Base-by-base conservation (phyloP, 2,113 vertebrate species). In the Colinus virginianus region DNA sequence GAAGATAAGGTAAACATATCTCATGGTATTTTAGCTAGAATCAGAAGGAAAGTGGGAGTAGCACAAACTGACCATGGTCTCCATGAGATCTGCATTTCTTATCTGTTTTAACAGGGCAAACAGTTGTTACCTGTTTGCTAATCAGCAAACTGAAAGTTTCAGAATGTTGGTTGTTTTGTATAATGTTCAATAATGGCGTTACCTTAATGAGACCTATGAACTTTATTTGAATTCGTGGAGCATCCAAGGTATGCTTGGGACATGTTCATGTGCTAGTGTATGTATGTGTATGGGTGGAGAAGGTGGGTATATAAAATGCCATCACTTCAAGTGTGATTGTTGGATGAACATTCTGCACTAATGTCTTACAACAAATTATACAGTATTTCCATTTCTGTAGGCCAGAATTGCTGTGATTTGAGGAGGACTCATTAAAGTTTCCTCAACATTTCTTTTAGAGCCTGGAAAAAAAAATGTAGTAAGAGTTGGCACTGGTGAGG, bases 1-100 rank as follows among this genome's bases (percentile, higher is more conserved):
- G 99, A 99, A 61, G 99, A 99, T 93, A 99, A 99, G 98, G 99
- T 99, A 98, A 97, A 97, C 7, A 6, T 40, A 40, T 61, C 25
- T 83, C 48, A n/a, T 0, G 0, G 12, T 40, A 22, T 8, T 13
- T 78, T 63, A 36, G 5, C 62, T 82, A 15, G 51, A 63, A 64
- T 64, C n/a, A 78, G 34, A 61, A 62, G n/a, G 48, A 58, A 56
- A 0, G 1, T 68, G 58, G 36, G 51, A 51, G 30, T n/a, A 91
- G n/a, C 71, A 63, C 58, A 77, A 84, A 74, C 14, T 25, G 8
- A 45, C 40, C 17, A 49, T 46, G 20, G 7, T 19, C 30, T 48
- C 55, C 34, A 12, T 32, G 21, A 53, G 18, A 53, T 71, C 43
- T 83, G 66, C 3, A 3, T 25, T 43, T 85, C 4, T 77, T 66